phyloP scores from a whole-genome alignment of 2,113 vertebrate species.

The Myrmophylax atrothorax region DNA sequence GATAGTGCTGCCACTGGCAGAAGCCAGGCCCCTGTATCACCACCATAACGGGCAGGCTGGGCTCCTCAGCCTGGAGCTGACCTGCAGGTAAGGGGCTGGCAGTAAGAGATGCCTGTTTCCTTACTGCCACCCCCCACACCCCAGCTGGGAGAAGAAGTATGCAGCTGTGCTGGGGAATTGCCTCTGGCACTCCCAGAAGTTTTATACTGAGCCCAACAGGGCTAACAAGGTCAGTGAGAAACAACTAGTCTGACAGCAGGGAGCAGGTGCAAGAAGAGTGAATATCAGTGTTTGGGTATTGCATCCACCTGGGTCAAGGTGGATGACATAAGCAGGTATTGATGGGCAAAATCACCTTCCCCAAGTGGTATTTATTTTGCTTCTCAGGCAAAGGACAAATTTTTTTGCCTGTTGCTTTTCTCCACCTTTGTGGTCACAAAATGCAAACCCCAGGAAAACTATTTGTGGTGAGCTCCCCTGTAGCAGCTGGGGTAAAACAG shows the following conservation, averaged over 20 bases:
- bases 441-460: not conserved
- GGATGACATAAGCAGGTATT: too few relatives aligned
- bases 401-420: not conserved
- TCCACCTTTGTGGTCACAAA: fast-evolving
- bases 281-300: not conserved
- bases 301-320: not conserved
- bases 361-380: not conserved
- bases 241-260: not conserved
- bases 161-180: not conserved
- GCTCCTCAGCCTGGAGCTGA: not conserved
- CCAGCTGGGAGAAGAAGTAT: not conserved
- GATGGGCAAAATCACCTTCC: not conserved
- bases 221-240: not conserved
- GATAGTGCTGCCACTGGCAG: not conserved
- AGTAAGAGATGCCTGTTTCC: not conserved
- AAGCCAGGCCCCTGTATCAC: fast-evolving
- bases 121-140: too few relatives aligned
- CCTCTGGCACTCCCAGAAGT: not conserved
- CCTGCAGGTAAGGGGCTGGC: fast-evolving
- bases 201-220: not conserved
- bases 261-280: not conserved
- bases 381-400: fast-evolving
- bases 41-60: not conserved
- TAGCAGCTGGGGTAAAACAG: not conserved
- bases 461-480: fast-evolving